A percentile compares a stretch with the other conserved stretches of the same genome.
Conservation (phyloP, 2,888 invertebrate species). For the Drosophila niveifrons region DNA sequence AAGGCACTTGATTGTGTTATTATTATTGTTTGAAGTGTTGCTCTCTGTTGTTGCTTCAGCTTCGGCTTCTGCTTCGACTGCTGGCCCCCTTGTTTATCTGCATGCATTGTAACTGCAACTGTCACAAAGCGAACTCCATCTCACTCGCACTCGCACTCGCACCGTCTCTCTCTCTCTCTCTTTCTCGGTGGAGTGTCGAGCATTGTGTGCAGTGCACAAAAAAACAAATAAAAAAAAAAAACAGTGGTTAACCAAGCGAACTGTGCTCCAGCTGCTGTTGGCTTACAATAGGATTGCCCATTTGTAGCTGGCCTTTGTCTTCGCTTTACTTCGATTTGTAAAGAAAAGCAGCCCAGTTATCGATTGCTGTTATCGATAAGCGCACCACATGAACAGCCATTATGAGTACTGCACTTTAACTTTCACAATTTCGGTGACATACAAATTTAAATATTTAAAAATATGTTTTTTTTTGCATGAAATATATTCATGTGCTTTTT, state of each 20-base stretch:
- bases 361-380: slow-evolving; percentile 2
- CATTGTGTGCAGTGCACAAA: slow-evolving; percentile 9
- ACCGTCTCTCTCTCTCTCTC: not conserved
- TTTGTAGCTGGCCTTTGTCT: slow-evolving; percentile 23
- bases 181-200: slow-evolving; percentile 7
- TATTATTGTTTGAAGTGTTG: slow-evolving; percentile 81
- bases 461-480: too few relatives aligned
- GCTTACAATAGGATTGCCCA: slow-evolving; percentile 25
- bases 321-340: not conserved
- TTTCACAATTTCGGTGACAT: too few relatives aligned
- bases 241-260: slow-evolving; percentile 19
- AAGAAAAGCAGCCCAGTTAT: not conserved
- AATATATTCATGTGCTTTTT: too few relatives aligned
- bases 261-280: not conserved
- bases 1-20: slow-evolving; percentile 79
- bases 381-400: not conserved
- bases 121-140: slow-evolving; percentile 44
- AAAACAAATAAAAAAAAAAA: too few relatives aligned
- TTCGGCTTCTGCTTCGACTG: too few relatives aligned
- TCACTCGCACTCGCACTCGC: not conserved
- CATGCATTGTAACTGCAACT: slow-evolving; percentile 71
- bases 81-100: slow-evolving; percentile 67
- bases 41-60: slow-evolving; percentile 49
- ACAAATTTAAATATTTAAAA: too few relatives aligned
- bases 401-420: too few relatives aligned